Evolutionary conservation across 2,888 invertebrate species (phyloP).

Genomic region (Rutpela maculata): DNA sequence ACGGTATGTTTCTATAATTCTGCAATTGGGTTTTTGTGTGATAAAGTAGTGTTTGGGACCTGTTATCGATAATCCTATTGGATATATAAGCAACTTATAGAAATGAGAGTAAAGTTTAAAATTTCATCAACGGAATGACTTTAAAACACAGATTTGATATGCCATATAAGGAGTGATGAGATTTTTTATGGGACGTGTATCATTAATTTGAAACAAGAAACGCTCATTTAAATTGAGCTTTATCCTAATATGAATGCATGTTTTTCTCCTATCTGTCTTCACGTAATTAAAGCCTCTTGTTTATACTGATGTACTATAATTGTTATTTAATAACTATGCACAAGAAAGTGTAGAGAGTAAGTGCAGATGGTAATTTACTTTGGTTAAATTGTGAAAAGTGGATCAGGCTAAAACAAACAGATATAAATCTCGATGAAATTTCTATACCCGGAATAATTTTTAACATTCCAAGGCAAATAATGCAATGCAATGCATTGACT

Average conservation of each 20-base stretch:
- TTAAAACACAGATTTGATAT: background rate
- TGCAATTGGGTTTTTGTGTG: too few species aligned
- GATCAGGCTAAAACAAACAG: conserved; percentile 17
- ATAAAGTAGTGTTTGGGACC: too few species aligned
- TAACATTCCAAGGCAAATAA: background rate
- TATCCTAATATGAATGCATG: conserved; percentile 8
- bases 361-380: conserved; percentile 8
- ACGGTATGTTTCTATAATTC: too few species aligned
- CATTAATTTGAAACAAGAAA: background rate
- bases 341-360: conserved; percentile 15
- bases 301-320: conserved; percentile 15
- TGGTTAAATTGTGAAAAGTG: conserved; percentile 18
- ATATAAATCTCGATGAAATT: conserved; percentile 1
- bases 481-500: background rate
- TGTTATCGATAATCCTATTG: too few species aligned
- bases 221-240: conserved; percentile 14
- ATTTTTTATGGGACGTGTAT: background rate
- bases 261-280: conserved; percentile 4
- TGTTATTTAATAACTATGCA: conserved; percentile 12
- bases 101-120: background rate
- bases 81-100: too few species aligned
- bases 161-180: background rate
- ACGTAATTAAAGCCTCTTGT: conserved; percentile 8
- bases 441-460: conserved; percentile 1
- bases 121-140: background rate